Conservation (phyloP, 2,113 vertebrate genomes). For the Callorhinus ursinus region DNA sequence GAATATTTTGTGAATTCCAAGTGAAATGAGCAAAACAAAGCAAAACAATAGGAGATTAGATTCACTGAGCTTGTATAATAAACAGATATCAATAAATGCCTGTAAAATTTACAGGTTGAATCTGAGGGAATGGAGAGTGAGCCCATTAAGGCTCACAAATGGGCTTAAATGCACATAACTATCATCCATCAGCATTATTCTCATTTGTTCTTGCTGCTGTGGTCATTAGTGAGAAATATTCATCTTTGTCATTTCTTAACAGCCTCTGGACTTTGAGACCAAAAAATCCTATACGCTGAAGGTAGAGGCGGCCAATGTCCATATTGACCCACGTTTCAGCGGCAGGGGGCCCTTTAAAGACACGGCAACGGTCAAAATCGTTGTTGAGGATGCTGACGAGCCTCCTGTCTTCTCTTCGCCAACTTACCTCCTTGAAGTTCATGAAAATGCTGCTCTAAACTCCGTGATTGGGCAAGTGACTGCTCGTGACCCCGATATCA, state of each 20-base stretch:
- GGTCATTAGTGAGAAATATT: slow-evolving; percentile 85
- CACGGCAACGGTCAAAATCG: slow-evolving; percentile 93
- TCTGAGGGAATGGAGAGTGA: slow-evolving; percentile 66
- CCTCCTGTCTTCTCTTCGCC: slow-evolving; percentile 94
- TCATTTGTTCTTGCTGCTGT: slow-evolving; percentile 82
- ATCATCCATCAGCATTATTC: slow-evolving; percentile 83
- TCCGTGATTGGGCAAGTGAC: slow-evolving; percentile 94
- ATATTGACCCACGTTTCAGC: slow-evolving; percentile 90
- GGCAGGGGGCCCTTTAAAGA: slow-evolving; percentile 94
- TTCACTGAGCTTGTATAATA: slow-evolving; percentile 79
- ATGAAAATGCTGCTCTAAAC: slow-evolving; percentile 95
- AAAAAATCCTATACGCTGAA: slow-evolving; percentile 95
- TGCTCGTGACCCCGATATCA: slow-evolving; percentile 93
- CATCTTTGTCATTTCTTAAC: slow-evolving; percentile 86
- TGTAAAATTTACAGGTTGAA: slow-evolving; percentile 76
- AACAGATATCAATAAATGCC: slow-evolving; percentile 80
- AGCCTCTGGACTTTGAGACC: slow-evolving; percentile 97
- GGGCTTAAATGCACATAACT: slow-evolving; percentile 75
- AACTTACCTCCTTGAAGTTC: slow-evolving; percentile 93
- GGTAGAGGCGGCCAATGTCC: slow-evolving; percentile 95
- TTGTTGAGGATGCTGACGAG: slow-evolving; percentile 95
- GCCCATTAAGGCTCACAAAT: slow-evolving; percentile 81
- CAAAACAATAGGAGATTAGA: slow-evolving; percentile 72
- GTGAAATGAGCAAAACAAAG: slow-evolving; percentile 81
- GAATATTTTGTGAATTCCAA: slow-evolving; percentile 79